phyloP scores from a whole-genome alignment of 2,888 invertebrate genomes.

The Quadroppia sp. region DNA sequence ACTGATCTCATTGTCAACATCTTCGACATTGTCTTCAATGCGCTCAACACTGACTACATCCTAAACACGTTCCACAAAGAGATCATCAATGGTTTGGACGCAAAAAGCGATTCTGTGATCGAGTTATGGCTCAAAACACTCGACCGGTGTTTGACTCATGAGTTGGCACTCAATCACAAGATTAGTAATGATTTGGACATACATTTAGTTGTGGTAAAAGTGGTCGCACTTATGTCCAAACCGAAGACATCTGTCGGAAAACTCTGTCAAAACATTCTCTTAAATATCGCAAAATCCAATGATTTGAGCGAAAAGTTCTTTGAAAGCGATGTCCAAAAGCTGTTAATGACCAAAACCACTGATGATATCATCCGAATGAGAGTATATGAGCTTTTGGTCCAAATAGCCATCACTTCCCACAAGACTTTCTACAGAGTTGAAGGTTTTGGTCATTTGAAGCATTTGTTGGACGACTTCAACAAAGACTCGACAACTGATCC shows the following conservation, averaged over 20 bases:
- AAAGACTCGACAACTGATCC: slow-evolving; percentile 61
- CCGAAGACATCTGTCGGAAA: slow-evolving; percentile 26
- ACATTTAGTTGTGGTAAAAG: background rate
- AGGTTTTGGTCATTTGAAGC: slow-evolving; percentile 31
- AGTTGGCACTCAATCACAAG: slow-evolving; percentile 27
- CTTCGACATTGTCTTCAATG: slow-evolving; percentile 5
- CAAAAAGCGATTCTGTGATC: slow-evolving; percentile 24
- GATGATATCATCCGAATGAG: slow-evolving; percentile 30
- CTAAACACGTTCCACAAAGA: background rate
- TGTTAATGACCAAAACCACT: slow-evolving; percentile 11
- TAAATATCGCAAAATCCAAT: slow-evolving; percentile 37
- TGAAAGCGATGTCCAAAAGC: slow-evolving; percentile 1
- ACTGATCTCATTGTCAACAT: slow-evolving; percentile 3
- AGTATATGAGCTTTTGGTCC: slow-evolving; percentile 36
- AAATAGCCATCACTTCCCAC: slow-evolving; percentile 34
- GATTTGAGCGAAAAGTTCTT: slow-evolving; percentile 33
- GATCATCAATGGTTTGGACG: slow-evolving; percentile 20
- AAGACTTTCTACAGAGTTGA: slow-evolving; percentile 22
- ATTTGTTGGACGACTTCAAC: slow-evolving; percentile 28
- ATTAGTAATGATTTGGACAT: slow-evolving; percentile 26
- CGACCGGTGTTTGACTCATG: slow-evolving; percentile 27
- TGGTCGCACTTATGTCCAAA: slow-evolving; percentile 21
- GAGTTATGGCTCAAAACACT: slow-evolving; percentile 42
- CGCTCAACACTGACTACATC: background rate
- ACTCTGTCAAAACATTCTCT: slow-evolving; percentile 23